Evolutionary conservation across 2,888 invertebrate species (phyloP), one percentile per base, ranked within the genome.

Genomic region (Dynastes hyllus): DNA sequence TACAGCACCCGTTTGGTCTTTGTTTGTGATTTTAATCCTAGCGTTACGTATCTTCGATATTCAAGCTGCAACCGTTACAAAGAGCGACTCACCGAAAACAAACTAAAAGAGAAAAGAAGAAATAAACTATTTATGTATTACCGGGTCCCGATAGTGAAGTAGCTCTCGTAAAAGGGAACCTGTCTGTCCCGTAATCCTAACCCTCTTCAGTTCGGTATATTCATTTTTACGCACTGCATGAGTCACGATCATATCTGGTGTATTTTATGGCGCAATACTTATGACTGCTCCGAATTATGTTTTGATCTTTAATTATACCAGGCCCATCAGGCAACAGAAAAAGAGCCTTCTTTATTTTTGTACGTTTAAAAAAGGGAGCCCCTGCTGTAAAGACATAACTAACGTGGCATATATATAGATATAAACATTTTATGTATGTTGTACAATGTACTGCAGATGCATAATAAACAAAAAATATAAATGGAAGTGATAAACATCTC

Each of bases 161-260:
- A 16, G 8, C 22, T 22, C 22, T 58, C 55, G 55, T 58, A 58
- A 58, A 58, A 8, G 16, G 6, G 22, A 58, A 58, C 55, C 55
- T 58, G 55, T 11, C 32, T 5, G 11, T 11, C 40, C 66, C 16
- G 66, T 69, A 69, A 69, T 69, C 51, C 29, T 75, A 75, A 9
- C 73, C 71, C 37, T 58, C 73, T 37, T 22, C 11, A 11, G 45
- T 37, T 37, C 32, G 32, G 32, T 16, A 13, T 22, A 50, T 75
- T 58, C 61, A 61, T 58, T 61, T 73, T 73, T 73, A 73, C 73
- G 32, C 32, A 22, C 73, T 11, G 61, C 73, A 13, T 75, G 73
- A 75, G 22, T 61, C 73, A 75, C 73, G 73, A 75, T 75, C 61
- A 75, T 75, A 75, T 75, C 73, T 75, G 73, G 73, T 29, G 27